Conservation (phyloP, 2,888 invertebrate species). For the Operophtera brumata region DNA sequence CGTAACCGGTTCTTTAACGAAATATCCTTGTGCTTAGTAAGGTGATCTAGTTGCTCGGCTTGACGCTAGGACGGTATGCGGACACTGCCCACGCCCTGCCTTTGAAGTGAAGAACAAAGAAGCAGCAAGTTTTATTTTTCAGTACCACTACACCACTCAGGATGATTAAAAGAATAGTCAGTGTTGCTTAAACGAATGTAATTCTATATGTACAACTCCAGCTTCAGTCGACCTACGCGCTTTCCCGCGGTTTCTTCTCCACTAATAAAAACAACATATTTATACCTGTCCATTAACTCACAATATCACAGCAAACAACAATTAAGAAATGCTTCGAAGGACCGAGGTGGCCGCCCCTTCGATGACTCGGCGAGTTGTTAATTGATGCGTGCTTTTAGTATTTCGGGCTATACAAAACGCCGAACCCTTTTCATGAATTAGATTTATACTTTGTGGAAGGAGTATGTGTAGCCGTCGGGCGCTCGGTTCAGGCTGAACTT, state of each 20-base stretch:
- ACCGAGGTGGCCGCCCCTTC: conserved; percentile 51
- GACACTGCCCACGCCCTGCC: conserved; percentile 66
- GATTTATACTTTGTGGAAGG: conserved; percentile 85
- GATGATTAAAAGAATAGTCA: conserved; percentile 24
- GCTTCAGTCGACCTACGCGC: conserved; percentile 53
- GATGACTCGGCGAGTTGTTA: conserved; percentile 72
- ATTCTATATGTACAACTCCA: conserved; percentile 75
- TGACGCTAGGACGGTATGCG: conserved; percentile 64
- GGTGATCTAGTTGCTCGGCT: conserved; percentile 70
- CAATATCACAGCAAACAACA: conserved; percentile 80
- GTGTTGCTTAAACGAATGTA: conserved; percentile 34
- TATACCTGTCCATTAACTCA: conserved; percentile 73
- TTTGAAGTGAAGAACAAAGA: conserved; percentile 60
- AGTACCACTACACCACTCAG: too few species aligned
- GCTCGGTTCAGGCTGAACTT: conserved; percentile 92
- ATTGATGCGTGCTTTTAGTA: conserved; percentile 68
- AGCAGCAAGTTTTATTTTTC: conserved; percentile 52
- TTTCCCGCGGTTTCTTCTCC: conserved; percentile 49
- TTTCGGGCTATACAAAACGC: conserved; percentile 63
- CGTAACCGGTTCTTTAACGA: conserved; percentile 59
- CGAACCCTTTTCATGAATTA: conserved; percentile 56
- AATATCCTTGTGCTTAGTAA: conserved; percentile 73
- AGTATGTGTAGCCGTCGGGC: conserved; percentile 93
- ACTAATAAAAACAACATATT: conserved; percentile 60
- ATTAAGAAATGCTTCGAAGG: conserved; percentile 73